A percentile compares a stretch with the other conserved stretches of the same genome.
Conservation (phyloP, 2,113 vertebrate genomes). For the Oenanthe oenanthe region DNA sequence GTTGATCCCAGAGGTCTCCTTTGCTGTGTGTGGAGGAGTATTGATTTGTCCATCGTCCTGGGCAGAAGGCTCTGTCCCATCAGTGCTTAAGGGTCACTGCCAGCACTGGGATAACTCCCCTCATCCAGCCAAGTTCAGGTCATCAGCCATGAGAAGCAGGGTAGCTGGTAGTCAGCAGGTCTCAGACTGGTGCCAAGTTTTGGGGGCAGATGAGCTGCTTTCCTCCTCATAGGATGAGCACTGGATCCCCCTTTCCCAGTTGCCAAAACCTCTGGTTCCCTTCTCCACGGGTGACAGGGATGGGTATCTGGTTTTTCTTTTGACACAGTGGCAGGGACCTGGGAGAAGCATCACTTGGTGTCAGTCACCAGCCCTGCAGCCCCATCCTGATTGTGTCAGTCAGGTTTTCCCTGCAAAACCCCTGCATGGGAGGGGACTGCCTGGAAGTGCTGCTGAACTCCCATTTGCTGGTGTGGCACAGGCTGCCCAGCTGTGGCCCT, state of each 20-base stretch:
- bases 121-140: rapidly evolving
- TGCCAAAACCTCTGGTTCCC: background rate
- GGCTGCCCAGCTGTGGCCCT: background rate
- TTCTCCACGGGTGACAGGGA: background rate
- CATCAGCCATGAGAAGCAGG: background rate
- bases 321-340: rapidly evolving
- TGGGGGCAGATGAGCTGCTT: background rate
- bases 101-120: background rate
- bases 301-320: too few species aligned
- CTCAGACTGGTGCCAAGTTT: background rate
- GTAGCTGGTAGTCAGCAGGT: background rate
- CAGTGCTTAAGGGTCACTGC: background rate
- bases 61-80: background rate
- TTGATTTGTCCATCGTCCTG: background rate
- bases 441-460: background rate
- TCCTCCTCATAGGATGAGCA: background rate
- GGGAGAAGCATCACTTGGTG: background rate
- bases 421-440: background rate
- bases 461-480: background rate
- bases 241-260: background rate
- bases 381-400: background rate
- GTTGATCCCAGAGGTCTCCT: background rate
- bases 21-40: background rate
- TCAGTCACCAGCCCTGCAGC: background rate
- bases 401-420: background rate